phyloP scores from a whole-genome alignment of 2,888 invertebrate genomes.

The Drosophila histrio region DNA sequence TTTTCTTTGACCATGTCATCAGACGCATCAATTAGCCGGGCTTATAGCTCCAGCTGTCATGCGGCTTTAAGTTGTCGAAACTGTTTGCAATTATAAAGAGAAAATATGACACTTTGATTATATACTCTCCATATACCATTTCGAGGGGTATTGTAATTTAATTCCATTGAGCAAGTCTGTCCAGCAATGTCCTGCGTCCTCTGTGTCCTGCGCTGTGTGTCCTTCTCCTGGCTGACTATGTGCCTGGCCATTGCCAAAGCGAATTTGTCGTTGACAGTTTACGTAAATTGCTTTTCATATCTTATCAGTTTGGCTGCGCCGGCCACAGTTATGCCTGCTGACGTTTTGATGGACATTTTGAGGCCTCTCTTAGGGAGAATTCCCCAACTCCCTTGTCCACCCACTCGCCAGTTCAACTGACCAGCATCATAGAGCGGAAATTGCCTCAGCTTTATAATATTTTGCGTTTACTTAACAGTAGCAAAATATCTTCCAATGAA shows the following conservation, averaged over 20 bases:
- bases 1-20: constrained; percentile 62
- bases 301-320: constrained; percentile 54
- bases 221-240: not conserved
- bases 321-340: constrained; percentile 62
- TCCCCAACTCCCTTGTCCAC: not conserved
- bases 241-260: constrained; percentile 26
- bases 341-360: constrained; percentile 68
- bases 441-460: constrained; percentile 58
- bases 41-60: not conserved
- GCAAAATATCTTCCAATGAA: constrained; percentile 1
- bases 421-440: constrained; percentile 55
- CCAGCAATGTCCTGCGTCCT: not conserved
- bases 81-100: constrained; percentile 21
- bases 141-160: constrained; percentile 33
- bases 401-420: not conserved
- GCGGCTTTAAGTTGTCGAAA: constrained; percentile 15
- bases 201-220: not conserved
- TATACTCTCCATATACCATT: not conserved
- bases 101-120: constrained; percentile 24
- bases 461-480: constrained; percentile 39
- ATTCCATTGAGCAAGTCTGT: constrained; percentile 22
- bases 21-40: constrained; percentile 47
- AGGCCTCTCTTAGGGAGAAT: constrained; percentile 40
- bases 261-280: constrained; percentile 75
- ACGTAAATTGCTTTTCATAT: constrained; percentile 76